Evolutionary conservation across 2,113 vertebrate genomes (phyloP), one percentile per base, ranked within the genome.

Genomic region (Empidonax traillii): DNA sequence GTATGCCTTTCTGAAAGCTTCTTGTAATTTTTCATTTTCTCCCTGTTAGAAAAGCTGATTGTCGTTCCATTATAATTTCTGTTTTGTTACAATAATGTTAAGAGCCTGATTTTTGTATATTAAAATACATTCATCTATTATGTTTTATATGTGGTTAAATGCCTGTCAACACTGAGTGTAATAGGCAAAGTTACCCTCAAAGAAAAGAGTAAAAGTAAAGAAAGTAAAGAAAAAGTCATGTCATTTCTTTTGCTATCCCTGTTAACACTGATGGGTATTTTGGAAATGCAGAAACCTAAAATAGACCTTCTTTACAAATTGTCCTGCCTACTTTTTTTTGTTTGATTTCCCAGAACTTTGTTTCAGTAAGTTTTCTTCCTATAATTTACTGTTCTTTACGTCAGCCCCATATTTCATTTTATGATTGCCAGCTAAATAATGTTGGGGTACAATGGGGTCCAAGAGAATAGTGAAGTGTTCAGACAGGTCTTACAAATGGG

Each of bases 91-190:
- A 31, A 79, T 93, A 87, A 82, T 46, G 31, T 61, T 92, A 62
- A 85, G 27, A 89, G 53, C 43, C 67, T 93, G 55, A 69, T 93
- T 76, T 90, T 61, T 17, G 17, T 80, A 14, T 90, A 63, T 87
- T 69, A 85, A 85, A 35, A 35, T 86, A 58, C 73, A 55, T 74
- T 66, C 27, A 47, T 80, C 79, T 75, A 49, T 88, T 94, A 52
- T 78, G 37, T 81, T 92, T 88, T 91, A 80, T 93, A 86, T 81
- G 83, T 93, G 94, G 72, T 63, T 92, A 6, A 21, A 47, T 76
- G 52, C 24, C 47, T 95, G 79, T 90, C 92, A 91, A 84, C 52
- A 37, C 27, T 2, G 15, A 90, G 15, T 88, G 20, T 55, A 93
- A 77, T 43, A 94, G 77, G 25, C 2, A 51, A 79, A 95, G 2